Conservation (phyloP, 2,888 invertebrate genomes). For the Cylloceria caligata region DNA sequence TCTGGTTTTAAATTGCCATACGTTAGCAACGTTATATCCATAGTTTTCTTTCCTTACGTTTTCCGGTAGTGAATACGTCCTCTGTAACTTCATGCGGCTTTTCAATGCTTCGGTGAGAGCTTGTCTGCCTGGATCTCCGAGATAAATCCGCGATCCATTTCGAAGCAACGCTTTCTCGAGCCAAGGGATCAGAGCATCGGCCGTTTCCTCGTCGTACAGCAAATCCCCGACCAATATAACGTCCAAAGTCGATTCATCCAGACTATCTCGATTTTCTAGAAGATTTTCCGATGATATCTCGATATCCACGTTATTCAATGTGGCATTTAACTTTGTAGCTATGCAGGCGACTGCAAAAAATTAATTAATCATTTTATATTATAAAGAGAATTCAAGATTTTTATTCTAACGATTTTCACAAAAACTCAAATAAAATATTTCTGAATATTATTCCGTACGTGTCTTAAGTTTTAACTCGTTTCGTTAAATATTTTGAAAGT, state of each 20-base stretch:
- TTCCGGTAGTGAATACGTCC: constrained; percentile 84
- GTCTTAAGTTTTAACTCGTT: too few relatives aligned
- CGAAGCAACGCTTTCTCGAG: constrained; percentile 76
- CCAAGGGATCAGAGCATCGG: constrained; percentile 86
- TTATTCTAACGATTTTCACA: too few relatives aligned
- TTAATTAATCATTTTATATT: not conserved
- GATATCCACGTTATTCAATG: constrained; percentile 84
- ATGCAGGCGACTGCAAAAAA: constrained; percentile 85
- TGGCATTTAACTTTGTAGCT: constrained; percentile 86
- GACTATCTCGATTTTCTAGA: constrained; percentile 80
- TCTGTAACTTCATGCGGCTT: constrained; percentile 80
- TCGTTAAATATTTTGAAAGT: too few relatives aligned
- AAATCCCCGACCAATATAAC: constrained; percentile 89
- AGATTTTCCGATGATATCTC: constrained; percentile 84
- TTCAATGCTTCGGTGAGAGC: constrained; percentile 84
- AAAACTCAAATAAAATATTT: too few relatives aligned
- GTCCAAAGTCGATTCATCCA: constrained; percentile 83
- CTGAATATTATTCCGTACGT: too few relatives aligned
- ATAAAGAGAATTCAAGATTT: too few relatives aligned
- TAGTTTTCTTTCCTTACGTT: constrained; percentile 86
- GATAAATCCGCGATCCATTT: constrained; percentile 83
- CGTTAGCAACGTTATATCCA: constrained; percentile 85
- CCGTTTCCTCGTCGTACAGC: constrained; percentile 88
- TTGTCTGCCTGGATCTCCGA: constrained; percentile 88
- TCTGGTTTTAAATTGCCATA: constrained; percentile 83